Conservation (phyloP, 2,113 vertebrate species). For the Suncus etruscus region DNA sequence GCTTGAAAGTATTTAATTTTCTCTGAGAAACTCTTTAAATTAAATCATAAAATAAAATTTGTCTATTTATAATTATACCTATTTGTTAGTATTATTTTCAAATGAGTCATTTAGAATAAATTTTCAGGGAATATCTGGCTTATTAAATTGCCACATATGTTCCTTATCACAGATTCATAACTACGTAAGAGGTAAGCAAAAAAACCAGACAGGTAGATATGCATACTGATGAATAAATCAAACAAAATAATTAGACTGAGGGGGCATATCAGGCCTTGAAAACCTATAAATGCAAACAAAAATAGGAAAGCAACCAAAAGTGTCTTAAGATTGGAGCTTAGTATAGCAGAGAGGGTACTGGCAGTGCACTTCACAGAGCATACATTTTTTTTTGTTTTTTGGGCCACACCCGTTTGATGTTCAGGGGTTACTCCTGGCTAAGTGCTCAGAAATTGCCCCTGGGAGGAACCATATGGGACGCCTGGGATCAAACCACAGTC, state of each 20-base stretch:
- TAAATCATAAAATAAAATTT: constrained; percentile 33
- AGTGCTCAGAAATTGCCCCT: too few relatives aligned
- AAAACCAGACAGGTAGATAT: background rate
- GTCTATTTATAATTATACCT: background rate
- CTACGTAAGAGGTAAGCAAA: background rate
- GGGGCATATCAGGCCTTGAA: background rate
- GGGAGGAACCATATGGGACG: too few relatives aligned
- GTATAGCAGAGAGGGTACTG: too few relatives aligned
- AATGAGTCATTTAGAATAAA: background rate
- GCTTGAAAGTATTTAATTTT: background rate
- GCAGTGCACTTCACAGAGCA: too few relatives aligned
- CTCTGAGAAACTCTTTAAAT: constrained; percentile 14
- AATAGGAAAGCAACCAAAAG: background rate
- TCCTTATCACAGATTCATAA: background rate
- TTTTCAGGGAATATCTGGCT: background rate
- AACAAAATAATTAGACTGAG: background rate
- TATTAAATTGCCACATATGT: background rate
- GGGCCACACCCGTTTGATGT: too few relatives aligned
- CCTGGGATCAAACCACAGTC: too few relatives aligned
- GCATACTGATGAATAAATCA: background rate
- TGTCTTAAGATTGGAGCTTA: background rate
- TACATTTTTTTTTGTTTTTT: too few relatives aligned
- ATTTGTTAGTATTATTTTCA: constrained; percentile 8
- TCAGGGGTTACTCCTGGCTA: too few relatives aligned
- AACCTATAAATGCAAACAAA: background rate